Conservation (phyloP, 1,140 invertebrate species). For the Caenorhabditis remanei region DNA sequence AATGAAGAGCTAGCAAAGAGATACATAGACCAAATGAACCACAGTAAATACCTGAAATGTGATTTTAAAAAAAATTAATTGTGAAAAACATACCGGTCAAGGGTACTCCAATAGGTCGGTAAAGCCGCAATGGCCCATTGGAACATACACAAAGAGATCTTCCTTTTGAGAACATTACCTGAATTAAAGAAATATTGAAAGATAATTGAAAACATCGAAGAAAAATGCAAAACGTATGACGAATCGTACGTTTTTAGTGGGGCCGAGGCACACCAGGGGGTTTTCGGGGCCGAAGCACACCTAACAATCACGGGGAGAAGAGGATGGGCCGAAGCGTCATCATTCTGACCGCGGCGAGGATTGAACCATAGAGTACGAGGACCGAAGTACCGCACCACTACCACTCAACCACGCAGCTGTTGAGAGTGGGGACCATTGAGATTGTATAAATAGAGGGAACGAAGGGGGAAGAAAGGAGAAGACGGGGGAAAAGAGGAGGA, state of each 20-base stretch:
- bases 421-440: neutral
- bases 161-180: conserved; percentile 14
- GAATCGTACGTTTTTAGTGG: too few species aligned
- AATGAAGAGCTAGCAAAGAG: conserved; percentile 9
- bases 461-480: neutral
- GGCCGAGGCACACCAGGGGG: too few species aligned
- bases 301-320: too few species aligned
- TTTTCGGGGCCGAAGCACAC: conserved; percentile 14
- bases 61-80: neutral
- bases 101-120: neutral
- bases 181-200: neutral
- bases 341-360: conserved; percentile 10
- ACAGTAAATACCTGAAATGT: conserved; percentile 1
- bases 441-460: neutral
- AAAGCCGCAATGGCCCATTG: neutral
- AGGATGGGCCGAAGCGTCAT: conserved; percentile 2
- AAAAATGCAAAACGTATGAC: too few species aligned
- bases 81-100: neutral
- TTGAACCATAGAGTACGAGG: conserved; percentile 18
- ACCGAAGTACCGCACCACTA: conserved; percentile 29
- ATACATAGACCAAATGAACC: conserved; percentile 5
- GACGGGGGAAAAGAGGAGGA: too few species aligned
- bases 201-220: too few species aligned
- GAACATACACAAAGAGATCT: conserved; percentile 19
- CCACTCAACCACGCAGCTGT: conserved; percentile 25